Evolutionary conservation across 2,113 vertebrate genomes (phyloP).

Genomic region (Cyanistes caeruleus): DNA sequence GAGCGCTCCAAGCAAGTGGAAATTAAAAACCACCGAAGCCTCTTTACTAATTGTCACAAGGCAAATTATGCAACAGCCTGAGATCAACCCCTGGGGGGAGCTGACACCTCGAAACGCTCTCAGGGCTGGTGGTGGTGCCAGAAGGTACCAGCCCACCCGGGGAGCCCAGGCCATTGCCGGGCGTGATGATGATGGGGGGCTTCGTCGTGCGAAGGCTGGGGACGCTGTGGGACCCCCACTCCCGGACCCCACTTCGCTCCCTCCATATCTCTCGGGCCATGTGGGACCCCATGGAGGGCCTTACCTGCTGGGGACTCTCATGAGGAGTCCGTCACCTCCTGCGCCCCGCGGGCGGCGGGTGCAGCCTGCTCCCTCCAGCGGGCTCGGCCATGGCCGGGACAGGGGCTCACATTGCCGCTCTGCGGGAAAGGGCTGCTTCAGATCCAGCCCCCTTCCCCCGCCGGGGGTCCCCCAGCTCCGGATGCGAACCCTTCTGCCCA

Average conservation of each 20-base stretch:
- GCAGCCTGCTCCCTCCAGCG: background rate
- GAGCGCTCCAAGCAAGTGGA: background rate
- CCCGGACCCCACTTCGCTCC: background rate
- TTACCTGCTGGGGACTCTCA: background rate
- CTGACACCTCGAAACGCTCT: background rate
- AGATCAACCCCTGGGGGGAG: background rate
- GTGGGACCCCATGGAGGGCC: background rate
- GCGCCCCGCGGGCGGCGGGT: background rate
- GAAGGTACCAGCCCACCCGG: background rate
- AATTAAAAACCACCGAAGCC: background rate
- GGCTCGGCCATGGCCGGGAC: background rate
- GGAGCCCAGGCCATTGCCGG: background rate
- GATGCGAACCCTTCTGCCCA: background rate
- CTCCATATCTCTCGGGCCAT: accelerated
- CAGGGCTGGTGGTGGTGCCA: background rate
- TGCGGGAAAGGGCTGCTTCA: background rate
- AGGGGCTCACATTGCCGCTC: background rate
- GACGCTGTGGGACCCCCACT: background rate
- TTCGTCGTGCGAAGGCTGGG: background rate
- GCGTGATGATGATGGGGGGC: accelerated
- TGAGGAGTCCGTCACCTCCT: background rate
- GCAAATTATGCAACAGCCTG: background rate
- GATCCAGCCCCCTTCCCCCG: background rate
- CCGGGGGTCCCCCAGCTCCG: background rate
- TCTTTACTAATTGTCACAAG: background rate